Percentiles rank a stretch among this genome's conserved stretches.
phyloP scores from a whole-genome alignment of 2,888 invertebrate genomes.

The Rhorus exstirpatorius region DNA sequence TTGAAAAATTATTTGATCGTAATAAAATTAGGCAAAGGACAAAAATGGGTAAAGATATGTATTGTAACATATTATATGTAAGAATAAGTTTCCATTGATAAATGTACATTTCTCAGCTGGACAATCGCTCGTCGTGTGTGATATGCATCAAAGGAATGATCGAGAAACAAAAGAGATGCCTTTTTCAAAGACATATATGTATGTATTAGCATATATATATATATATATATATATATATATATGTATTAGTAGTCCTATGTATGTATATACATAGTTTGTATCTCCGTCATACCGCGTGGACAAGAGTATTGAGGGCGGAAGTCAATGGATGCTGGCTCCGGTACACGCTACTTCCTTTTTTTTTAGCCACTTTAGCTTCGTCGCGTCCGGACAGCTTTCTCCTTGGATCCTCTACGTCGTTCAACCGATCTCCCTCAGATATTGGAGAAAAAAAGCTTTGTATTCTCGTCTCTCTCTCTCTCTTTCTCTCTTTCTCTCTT shows the following conservation, averaged over 20 bases:
- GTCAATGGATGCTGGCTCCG: conserved; percentile 31
- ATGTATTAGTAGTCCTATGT: too few species aligned
- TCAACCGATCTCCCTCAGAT: conserved; percentile 4
- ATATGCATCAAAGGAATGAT: conserved; percentile 54
- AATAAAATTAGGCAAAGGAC: too few species aligned
- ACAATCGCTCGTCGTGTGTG: conserved; percentile 24
- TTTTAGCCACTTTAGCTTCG: conserved; percentile 26
- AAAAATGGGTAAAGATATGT: too few species aligned
- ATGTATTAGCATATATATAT: too few species aligned
- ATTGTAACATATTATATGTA: too few species aligned
- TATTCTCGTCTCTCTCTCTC: neutral
- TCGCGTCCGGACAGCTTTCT: conserved; percentile 2
- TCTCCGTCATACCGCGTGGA: too few species aligned
- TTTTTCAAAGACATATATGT: conserved; percentile 12
- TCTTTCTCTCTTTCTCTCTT: neutral
- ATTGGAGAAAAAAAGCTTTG: conserved; percentile 38
- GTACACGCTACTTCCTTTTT: conserved; percentile 25
- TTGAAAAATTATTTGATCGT: too few species aligned
- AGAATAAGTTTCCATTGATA: too few species aligned
- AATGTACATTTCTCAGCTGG: conserved; percentile 28
- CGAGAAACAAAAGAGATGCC: conserved; percentile 49
- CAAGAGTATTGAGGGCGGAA: too few species aligned
- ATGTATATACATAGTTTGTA: too few species aligned
- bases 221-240: conserved; percentile 5
- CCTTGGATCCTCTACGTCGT: conserved; percentile 3